Conservation (phyloP, 2,888 invertebrate species). For the Neoascia interrupta region DNA sequence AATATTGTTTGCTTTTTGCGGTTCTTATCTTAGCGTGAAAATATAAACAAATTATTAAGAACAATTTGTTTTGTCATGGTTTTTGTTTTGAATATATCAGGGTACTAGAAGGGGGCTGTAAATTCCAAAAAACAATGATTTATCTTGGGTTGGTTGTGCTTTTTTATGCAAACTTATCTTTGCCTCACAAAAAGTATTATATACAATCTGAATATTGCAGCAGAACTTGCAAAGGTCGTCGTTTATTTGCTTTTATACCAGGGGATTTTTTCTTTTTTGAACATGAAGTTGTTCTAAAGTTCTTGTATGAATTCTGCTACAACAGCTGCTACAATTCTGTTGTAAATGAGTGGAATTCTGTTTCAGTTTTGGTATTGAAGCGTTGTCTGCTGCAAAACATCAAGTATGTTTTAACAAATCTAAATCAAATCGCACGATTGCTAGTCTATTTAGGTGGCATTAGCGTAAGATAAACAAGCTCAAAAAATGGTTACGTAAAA, state of each 20-base stretch:
- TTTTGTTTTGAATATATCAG: slow-evolving; percentile 2
- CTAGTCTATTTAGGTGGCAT: too few relatives aligned
- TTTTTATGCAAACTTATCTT: slow-evolving; percentile 36
- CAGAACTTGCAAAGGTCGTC: slow-evolving; percentile 15
- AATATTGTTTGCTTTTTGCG: too few relatives aligned
- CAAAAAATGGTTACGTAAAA: too few relatives aligned
- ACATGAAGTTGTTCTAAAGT: neutral
- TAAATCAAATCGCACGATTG: too few relatives aligned
- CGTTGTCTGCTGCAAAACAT: too few relatives aligned
- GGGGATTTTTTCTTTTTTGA: slow-evolving; percentile 6
- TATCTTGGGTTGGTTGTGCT: slow-evolving; percentile 39
- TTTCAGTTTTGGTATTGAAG: too few relatives aligned
- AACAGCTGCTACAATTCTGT: too few relatives aligned
- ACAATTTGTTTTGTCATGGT: slow-evolving; percentile 4
- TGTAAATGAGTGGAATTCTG: too few relatives aligned
- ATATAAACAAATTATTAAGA: slow-evolving; percentile 9
- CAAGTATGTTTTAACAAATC: too few relatives aligned
- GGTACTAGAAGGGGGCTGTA: slow-evolving; percentile 22
- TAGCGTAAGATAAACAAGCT: too few relatives aligned
- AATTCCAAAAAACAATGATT: slow-evolving; percentile 43
- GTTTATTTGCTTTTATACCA: slow-evolving; percentile 2
- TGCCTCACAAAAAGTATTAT: slow-evolving; percentile 48
- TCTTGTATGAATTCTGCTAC: neutral
- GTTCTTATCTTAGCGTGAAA: too few relatives aligned
- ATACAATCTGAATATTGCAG: too few relatives aligned